A percentile compares a stretch with the other conserved stretches of the same genome.
These are phyloP conservation scores for Drosophila helvetica DNA, from an alignment of 2,888 invertebrate genomes.

Conservation along the genomic window DNA sequence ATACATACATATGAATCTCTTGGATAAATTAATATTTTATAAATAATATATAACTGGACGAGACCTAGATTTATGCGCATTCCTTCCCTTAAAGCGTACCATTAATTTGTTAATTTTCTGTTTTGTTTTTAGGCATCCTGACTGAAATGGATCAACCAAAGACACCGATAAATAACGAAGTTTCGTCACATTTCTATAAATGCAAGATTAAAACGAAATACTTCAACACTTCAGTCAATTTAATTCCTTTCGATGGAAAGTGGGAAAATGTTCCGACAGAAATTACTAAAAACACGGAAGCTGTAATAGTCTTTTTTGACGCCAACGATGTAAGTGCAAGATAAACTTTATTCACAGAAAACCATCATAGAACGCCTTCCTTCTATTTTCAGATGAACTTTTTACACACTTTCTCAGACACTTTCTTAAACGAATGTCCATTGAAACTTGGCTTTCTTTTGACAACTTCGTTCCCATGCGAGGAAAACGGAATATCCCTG, in stretches of 20 bases:
- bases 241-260: conserved; percentile 61
- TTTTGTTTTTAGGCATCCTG: conserved; percentile 10
- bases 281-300: conserved; percentile 48
- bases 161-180: conserved; percentile 3
- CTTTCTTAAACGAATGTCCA: conserved; percentile 48
- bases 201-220: conserved; percentile 63
- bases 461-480: conserved; percentile 41
- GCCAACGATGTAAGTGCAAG: conserved; percentile 50
- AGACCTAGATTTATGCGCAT: too few relatives aligned
- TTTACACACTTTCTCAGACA: conserved; percentile 44
- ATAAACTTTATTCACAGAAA: too few relatives aligned
- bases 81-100: too few relatives aligned
- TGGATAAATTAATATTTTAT: background rate
- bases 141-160: conserved; percentile 26
- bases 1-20: background rate
- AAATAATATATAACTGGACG: too few relatives aligned
- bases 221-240: conserved; percentile 51
- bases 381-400: conserved; percentile 49
- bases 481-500: conserved; percentile 46
- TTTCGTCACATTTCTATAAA: conserved; percentile 41
- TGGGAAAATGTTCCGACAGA: conserved; percentile 56
- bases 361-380: background rate
- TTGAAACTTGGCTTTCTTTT: conserved; percentile 62
- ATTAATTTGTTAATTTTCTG: background rate
- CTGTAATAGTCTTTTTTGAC: conserved; percentile 63